These are phyloP conservation scores for Cybosia mesomella DNA, from an alignment of 2,888 invertebrate species.

Conservation along the genomic window DNA sequence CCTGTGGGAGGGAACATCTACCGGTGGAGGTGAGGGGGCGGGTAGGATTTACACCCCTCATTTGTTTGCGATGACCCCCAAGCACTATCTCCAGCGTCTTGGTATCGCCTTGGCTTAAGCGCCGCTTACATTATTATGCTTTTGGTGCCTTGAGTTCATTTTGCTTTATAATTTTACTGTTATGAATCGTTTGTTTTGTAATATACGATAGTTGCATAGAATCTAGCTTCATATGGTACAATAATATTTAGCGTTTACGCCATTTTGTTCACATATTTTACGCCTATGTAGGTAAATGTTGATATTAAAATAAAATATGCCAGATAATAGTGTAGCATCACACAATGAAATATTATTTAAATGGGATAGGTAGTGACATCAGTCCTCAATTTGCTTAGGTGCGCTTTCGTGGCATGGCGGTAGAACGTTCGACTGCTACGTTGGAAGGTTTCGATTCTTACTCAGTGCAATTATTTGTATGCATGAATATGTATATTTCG, in stretches of 20 bases:
- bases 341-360: too few relatives aligned
- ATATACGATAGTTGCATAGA: background rate
- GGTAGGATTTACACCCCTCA: constrained; percentile 89
- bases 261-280: background rate
- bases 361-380: too few relatives aligned
- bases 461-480: too few relatives aligned
- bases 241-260: background rate
- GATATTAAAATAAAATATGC: too few relatives aligned
- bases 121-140: constrained; percentile 64
- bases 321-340: background rate
- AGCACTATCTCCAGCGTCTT: constrained; percentile 78
- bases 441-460: too few relatives aligned
- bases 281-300: background rate
- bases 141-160: constrained; percentile 48
- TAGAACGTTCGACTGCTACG: too few relatives aligned
- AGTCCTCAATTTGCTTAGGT: too few relatives aligned
- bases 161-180: constrained; percentile 29
- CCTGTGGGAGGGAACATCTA: constrained; percentile 62
- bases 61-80: constrained; percentile 90
- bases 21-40: constrained; percentile 46
- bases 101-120: constrained; percentile 74
- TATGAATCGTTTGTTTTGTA: constrained; percentile 22
- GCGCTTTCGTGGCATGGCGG: too few relatives aligned
- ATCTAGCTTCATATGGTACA: background rate
- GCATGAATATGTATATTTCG: too few relatives aligned